These are phyloP conservation scores for Crossaster papposus DNA, from an alignment of 53 echinoderm and acorn worm species.

Conservation along the genomic window DNA sequence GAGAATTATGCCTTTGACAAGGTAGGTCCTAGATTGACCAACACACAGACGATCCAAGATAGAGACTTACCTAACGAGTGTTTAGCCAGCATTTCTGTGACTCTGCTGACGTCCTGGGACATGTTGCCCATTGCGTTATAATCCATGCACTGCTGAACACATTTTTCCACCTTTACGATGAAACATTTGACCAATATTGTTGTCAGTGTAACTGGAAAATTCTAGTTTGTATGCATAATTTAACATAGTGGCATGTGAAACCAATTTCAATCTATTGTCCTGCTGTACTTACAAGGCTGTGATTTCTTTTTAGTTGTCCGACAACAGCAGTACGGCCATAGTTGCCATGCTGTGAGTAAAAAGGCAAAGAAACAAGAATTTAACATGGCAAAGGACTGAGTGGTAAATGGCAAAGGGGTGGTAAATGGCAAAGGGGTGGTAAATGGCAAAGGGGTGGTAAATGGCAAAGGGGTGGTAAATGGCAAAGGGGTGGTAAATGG, in stretches of 20 bases:
- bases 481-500: too few relatives aligned
- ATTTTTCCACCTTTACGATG: conserved; percentile 71
- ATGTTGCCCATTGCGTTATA: conserved; percentile 62
- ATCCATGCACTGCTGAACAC: conserved; percentile 74
- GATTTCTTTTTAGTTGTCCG: conserved; percentile 54
- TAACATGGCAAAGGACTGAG: too few relatives aligned
- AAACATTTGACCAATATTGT: neutral
- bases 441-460: too few relatives aligned
- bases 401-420: too few relatives aligned
- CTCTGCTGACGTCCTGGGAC: conserved; percentile 55
- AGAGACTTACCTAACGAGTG: conserved; percentile 71
- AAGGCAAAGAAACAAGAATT: too few relatives aligned
- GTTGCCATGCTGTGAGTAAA: conserved; percentile 76
- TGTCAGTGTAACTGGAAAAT: neutral
- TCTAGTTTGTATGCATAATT: too few relatives aligned
- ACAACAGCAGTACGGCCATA: conserved; percentile 92
- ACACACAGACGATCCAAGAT: neutral
- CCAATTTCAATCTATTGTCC: neutral
- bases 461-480: too few relatives aligned
- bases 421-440: too few relatives aligned
- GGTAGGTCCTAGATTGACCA: too few relatives aligned
- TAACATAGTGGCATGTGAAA: too few relatives aligned
- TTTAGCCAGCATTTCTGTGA: conserved; percentile 69
- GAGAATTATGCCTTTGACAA: too few relatives aligned
- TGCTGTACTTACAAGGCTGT: conserved; percentile 73